Conservation (phyloP, 2,888 invertebrate species). For the Mesoligia furuncula region DNA sequence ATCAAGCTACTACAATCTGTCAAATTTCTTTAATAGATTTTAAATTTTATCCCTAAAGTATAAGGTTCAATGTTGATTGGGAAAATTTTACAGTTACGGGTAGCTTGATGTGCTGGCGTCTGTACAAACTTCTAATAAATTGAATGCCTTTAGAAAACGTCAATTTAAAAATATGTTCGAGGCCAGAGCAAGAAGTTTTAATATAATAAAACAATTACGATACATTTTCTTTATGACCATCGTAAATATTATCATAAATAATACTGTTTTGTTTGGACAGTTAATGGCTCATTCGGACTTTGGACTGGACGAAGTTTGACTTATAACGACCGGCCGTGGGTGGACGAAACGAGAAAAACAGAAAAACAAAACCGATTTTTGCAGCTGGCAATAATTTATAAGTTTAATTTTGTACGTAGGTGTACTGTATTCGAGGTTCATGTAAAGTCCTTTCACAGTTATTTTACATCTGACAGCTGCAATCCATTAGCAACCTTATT, state of each 20-base stretch:
- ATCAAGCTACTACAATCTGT: no score
- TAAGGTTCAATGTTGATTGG: no score
- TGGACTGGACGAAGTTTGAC: slow-evolving; percentile 39
- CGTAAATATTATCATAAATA: slow-evolving; percentile 58
- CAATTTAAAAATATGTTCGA: slow-evolving; percentile 29
- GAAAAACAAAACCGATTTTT: slow-evolving; percentile 35
- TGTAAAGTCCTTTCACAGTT: neutral
- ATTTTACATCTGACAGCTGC: neutral
- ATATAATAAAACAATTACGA: slow-evolving; percentile 55
- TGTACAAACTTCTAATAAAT: slow-evolving; percentile 30
- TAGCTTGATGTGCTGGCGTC: no score
- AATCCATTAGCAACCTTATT: neutral
- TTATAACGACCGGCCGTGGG: slow-evolving; percentile 34
- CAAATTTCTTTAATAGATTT: no score
- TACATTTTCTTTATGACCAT: slow-evolving; percentile 51
- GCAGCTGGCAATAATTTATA: slow-evolving; percentile 26
- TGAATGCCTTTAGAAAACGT: slow-evolving; percentile 25
- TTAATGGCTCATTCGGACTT: slow-evolving; percentile 47
- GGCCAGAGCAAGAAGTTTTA: slow-evolving; percentile 16
- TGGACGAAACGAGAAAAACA: slow-evolving; percentile 17
- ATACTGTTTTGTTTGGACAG: slow-evolving; percentile 49
- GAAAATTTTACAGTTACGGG: no score
- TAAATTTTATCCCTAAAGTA: no score
- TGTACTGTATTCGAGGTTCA: neutral
- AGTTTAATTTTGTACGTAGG: slow-evolving; percentile 15